Evolutionary conservation across 2,797 vertebrate genomes (phyloP), one percentile per base, ranked within the genome.

Genomic region (Phylloscopus collybita): DNA sequence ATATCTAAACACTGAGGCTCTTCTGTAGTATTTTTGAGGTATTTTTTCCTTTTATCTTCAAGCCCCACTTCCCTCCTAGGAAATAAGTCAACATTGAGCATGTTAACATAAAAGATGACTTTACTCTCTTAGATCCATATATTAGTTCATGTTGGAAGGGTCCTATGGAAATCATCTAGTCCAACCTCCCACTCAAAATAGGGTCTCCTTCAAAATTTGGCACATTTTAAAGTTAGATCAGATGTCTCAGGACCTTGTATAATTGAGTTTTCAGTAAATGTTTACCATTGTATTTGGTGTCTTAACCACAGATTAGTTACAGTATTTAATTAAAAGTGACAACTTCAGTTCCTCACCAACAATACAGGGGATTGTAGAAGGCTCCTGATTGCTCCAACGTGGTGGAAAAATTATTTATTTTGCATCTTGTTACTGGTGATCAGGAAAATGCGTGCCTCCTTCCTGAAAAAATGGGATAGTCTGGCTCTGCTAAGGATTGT

Each of bases 171-270:
- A 76, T 56, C 8, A 56, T 30, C 19, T 69, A 16, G 3, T 32
- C 30, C 47, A 70, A 9, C 11, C 8, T 89, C 11, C 13, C 21
- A 18, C n/a, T 61, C 16, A 42, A 53, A 88, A 54, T 7, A 40
- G 30, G 7, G 1, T 17, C 42, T 82, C 1, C 42, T 72, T 75
- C 0, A 0, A 70, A 75, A 36, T 8, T 67, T 6, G 8, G 6
- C 13, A n/a, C 11, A 29, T 15, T 90, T 57, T 54, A 18, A 91
- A 57, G 32, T 51, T 87, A 20, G 12, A 44, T 23, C 5, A 47
- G 5, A 4, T 21, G 16, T 16, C 27, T 57, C 38, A 65, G 42
- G 32, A 23, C 17, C n/a, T 80, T 9, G 0, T 34, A 34, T 9
- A 47, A 5, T 5, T 61, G 61, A 45, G 16, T 84, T 89, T 60